A percentile compares a stretch with the other conserved stretches of the same genome.
phyloP scores from a whole-genome alignment of 2,888 invertebrate species.

The Stenchaetothrips biformis region DNA sequence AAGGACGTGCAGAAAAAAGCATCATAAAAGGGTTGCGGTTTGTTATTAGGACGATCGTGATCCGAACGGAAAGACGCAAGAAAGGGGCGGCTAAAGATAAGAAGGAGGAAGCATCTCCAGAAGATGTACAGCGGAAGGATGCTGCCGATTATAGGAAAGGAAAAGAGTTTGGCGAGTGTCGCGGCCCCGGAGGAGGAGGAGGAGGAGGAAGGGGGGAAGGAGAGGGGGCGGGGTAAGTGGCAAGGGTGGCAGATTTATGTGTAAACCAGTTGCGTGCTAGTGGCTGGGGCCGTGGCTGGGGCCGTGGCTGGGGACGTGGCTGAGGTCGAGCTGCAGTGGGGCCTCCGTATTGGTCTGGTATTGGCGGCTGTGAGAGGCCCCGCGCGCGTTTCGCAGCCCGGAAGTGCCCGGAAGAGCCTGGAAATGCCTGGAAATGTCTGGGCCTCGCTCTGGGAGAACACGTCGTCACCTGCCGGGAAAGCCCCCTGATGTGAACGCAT shows the following conservation, averaged over 20 bases:
- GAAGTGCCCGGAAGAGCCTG: too few relatives aligned
- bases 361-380: too few relatives aligned
- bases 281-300: not conserved
- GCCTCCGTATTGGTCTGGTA: not conserved
- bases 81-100: not conserved
- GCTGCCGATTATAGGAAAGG: slow-evolving; percentile 24
- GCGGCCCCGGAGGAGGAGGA: not conserved
- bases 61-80: not conserved
- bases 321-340: not conserved
- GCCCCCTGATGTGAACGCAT: too few relatives aligned
- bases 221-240: not conserved
- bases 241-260: not conserved
- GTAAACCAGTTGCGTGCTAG: slow-evolving; percentile 8
- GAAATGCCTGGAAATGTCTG: too few relatives aligned
- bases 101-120: not conserved
- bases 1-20: too few relatives aligned
- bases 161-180: slow-evolving; percentile 20
- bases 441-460: too few relatives aligned
- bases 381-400: too few relatives aligned
- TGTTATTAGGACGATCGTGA: too few relatives aligned
- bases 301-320: not conserved
- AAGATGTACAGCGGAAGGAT: slow-evolving; percentile 24
- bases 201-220: not conserved
- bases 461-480: too few relatives aligned
- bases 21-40: too few relatives aligned